Conservation (phyloP, 2,888 invertebrate species). For the Adela reaumurella region DNA sequence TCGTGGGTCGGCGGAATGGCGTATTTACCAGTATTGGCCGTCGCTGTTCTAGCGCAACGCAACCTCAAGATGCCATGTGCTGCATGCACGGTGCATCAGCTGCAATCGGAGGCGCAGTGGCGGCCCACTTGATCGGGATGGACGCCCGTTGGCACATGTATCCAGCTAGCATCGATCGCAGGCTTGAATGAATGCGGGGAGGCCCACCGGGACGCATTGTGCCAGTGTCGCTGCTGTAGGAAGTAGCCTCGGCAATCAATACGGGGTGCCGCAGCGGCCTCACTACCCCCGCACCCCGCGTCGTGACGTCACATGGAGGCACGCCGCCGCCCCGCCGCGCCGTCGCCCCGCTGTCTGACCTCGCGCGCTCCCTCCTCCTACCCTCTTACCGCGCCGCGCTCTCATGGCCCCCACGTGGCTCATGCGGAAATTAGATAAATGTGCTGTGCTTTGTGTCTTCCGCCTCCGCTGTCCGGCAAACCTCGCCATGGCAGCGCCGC, state of each 20-base stretch:
- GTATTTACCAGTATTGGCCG: no score
- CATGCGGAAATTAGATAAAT: neutral
- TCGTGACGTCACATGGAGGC: constrained; percentile 22
- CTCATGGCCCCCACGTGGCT: neutral
- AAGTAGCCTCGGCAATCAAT: neutral
- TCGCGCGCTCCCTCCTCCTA: neutral
- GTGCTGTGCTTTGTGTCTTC: neutral
- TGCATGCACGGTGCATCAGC: no score
- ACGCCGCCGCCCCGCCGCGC: constrained; percentile 7
- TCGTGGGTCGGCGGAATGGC: no score
- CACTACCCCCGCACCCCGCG: constrained; percentile 16
- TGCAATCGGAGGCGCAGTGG: constrained; percentile 11
- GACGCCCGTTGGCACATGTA: neutral
- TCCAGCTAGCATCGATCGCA: constrained; percentile 14
- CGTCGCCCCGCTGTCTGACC: constrained; percentile 7
- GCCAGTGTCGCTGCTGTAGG: neutral
- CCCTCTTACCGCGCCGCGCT: no score
- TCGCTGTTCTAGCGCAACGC: constrained; percentile 7
- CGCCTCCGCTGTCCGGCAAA: no score
- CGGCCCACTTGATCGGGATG: constrained; percentile 10
- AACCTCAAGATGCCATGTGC: neutral
- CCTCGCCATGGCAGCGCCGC: no score
- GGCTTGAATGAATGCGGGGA: constrained; percentile 22
- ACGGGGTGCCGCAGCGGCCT: neutral
- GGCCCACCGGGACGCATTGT: neutral